Evolutionary conservation across 2,888 invertebrate species (phyloP).

Genomic region (Caenorhabditis wallacei): DNA sequence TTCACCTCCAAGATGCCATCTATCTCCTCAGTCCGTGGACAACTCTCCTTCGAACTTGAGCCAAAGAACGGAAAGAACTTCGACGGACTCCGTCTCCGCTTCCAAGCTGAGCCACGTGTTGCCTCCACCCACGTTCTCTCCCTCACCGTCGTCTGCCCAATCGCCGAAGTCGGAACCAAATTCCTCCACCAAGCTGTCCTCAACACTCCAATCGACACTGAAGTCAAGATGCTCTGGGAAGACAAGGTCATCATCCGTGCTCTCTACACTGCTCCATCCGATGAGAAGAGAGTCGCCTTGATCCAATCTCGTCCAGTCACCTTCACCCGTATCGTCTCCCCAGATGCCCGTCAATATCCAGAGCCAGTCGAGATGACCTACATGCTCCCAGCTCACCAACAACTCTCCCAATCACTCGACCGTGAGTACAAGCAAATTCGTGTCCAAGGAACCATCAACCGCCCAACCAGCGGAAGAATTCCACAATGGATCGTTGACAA

Average conservation of each 20-base stretch:
- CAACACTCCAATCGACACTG: conserved; percentile 67
- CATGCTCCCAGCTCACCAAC: conserved; percentile 55
- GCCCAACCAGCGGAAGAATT: conserved; percentile 49
- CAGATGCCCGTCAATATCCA: conserved; percentile 70
- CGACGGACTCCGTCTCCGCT: conserved; percentile 67
- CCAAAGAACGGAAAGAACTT: conserved; percentile 69
- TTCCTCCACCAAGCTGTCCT: conserved; percentile 71
- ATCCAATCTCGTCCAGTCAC: conserved; percentile 76
- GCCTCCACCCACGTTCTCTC: conserved; percentile 73
- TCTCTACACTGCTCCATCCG: conserved; percentile 62
- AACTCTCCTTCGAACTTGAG: conserved; percentile 70
- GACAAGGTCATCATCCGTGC: conserved; percentile 65
- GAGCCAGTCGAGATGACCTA: conserved; percentile 66
- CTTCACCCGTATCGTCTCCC: conserved; percentile 69
- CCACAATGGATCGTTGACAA: conserved; percentile 64
- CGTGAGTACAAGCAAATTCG: conserved; percentile 56
- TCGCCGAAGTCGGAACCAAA: conserved; percentile 75
- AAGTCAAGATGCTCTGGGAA: conserved; percentile 65
- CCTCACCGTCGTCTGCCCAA: conserved; percentile 71
- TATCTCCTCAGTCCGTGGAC: conserved; percentile 66
- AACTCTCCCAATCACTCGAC: conserved; percentile 47
- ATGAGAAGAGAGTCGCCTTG: conserved; percentile 65
- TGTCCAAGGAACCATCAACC: conserved; percentile 62
- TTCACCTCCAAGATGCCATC: conserved; percentile 75
- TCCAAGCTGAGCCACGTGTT: conserved; percentile 69